Base-by-base conservation (phyloP, 2,888 invertebrate species). In the Athrips mouffetella region DNA sequence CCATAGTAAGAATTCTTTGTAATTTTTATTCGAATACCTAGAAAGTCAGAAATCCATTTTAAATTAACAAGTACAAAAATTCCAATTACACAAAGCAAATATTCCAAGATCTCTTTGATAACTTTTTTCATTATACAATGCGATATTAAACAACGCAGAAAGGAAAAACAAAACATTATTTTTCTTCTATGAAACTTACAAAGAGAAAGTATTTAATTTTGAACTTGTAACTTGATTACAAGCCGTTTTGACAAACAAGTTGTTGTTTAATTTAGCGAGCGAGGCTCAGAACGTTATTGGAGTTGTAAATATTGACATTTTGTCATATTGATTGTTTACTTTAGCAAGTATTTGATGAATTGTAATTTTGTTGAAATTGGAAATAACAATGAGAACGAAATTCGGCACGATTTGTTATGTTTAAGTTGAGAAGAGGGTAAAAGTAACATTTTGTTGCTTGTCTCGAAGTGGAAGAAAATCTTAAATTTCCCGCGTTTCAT, bases 261-360 rank as follows among this genome's bases (percentile, higher is more conserved):
- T 15, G 45, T 11, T 29, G 20, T 37, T 21, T 21, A 21, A 21
- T 20, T n/a, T 37, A 37, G 21, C 37, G 21, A 37, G 37, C 21
- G 37, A 3, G 20, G 11, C 7, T 37, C 37, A n/a, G 13, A 18
- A 21, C 30, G 13, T 49, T 45, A 39, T 39, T 49, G 48, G 35
- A 44, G 10, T 21, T 40, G 39, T 49, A 45, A 49, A 49, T 41
- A 46, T 45, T 49, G 49, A 49, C 45, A 45, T 11, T 27, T 45
- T 41, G 40, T 45, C 49, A 33, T 33, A 13, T 33, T 33, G 31
- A 13, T 48, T 40, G 27, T 18, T 35, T 23, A 27, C n/a, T 35
- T 37, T 31, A 8, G 18, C 21, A 21, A 45, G n/a, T 45, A 33
- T 31, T 31, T 25, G 13, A 15, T 4, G 40, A 23, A 10, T 40